phyloP scores from a whole-genome alignment of 64 coral and sea anemone genomes.

The Actinia tenebrosa region DNA sequence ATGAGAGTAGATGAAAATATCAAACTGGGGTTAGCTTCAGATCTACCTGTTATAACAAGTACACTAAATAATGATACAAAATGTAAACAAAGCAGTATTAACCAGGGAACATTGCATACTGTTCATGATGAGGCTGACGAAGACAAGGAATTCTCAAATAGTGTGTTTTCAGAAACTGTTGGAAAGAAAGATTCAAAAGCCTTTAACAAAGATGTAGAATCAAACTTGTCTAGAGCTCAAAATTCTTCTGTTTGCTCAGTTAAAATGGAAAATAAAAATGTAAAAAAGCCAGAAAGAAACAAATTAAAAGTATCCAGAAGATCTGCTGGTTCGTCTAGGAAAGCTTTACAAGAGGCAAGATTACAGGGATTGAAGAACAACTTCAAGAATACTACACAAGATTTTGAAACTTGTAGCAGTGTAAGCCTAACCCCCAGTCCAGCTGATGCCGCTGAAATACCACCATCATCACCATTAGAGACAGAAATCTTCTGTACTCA shows the following conservation, averaged over 20 bases:
- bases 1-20: background rate
- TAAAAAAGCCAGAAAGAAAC: background rate
- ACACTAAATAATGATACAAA: background rate
- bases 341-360: conserved; percentile 9
- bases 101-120: background rate
- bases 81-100: background rate
- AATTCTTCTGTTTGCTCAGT: background rate
- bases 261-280: background rate
- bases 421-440: background rate
- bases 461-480: background rate
- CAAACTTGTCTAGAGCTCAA: background rate
- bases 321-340: background rate
- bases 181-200: background rate
- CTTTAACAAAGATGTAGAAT: background rate
- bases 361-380: background rate
- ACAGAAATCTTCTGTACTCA: background rate
- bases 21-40: background rate
- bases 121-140: background rate
- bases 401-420: background rate
- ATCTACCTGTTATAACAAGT: background rate
- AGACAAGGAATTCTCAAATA: background rate
- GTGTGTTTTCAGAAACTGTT: background rate
- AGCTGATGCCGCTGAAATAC: background rate
- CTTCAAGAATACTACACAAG: background rate
- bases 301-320: conserved; percentile 5